Evolutionary conservation across 2,888 invertebrate genomes (phyloP), one percentile per base, ranked within the genome.

Genomic region (Drosophila nr. medialis): DNA sequence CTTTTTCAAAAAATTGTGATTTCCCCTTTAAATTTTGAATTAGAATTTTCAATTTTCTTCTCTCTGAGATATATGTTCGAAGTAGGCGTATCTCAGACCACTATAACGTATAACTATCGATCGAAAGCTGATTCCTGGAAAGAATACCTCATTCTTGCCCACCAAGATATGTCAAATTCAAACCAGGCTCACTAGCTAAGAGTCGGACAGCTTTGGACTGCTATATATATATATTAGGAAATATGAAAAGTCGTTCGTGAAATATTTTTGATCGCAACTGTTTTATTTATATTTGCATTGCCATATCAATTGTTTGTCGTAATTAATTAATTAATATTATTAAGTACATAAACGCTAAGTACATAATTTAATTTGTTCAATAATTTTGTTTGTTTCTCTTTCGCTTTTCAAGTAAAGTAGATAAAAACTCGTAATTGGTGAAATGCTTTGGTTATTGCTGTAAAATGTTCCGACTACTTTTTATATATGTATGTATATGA

Each of bases 381-480:
- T 83, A 72, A 72, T 78, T 68, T 66, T 55, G 67, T 68, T 73
- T 61, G 55, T 71, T 75, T 73, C 65, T 69, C 49, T 64, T 82
- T 76, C 51, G 63, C 65, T 80, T 81, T 42, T 55, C 60, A 64
- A 66, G 48, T 74, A 50, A 77, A 64, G 45, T 72, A 71, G 60
- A 59, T 63, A 63, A 72, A 80, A 80, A 78, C 77, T 80, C 67
- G 56, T 68, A 67, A 59, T 72, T 68, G 62, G 68, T 73, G 80
- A 92, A 92, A 92, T 92, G 92, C 92, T 92, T 92, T 92, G 92
- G 92, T 92, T 93, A 93, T 92, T 92, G 92, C 92, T 92, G 92
- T 92, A 92, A 92, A 90, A 84, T 77, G 85, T 80, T 81, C 82
- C 82, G 80, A 77, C 91, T 89, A 85, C 77, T 60, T 75, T 60